Evolutionary conservation across 2,797 vertebrate genomes (phyloP), one percentile per base, ranked within the genome.

Genomic region (Limosa lapponica): DNA sequence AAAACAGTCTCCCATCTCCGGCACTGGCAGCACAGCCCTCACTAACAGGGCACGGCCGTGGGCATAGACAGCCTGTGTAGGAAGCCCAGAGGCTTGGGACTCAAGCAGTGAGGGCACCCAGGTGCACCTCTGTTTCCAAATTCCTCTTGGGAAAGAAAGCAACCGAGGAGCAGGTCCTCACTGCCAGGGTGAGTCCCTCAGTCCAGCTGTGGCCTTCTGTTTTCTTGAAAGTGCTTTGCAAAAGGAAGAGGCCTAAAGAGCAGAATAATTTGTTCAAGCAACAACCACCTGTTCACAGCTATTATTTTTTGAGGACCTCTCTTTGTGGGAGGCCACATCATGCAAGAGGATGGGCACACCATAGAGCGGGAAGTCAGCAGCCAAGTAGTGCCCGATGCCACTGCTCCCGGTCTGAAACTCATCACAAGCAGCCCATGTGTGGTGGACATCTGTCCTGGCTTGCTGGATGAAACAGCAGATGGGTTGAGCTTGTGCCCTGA

Each of bases 11-110:
- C 36, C 30, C 41, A 11, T 8, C 14, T 20, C 25, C 74, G 6
- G 51, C 1, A 43, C 3, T 0, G 11, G 28, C 15, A 32, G 4
- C 51, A 7, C 20, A 12, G 65, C 16, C n/a, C 25, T 36, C 12
- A 15, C 48, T 3, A 41, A 3, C 2, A 25, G 36, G 3, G 37
- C 37, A 2, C 0, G 7, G 41, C 34, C 12, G 1, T 2, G 7
- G 37, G 30, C 23, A 5, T 1, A 34, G 55, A 4, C 39, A 15
- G 18, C 36, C 17, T 5, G 27, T 1, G 20, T 5, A 54, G 64
- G 37, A 8, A 36, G 37, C 34, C 28, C 52, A 3, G 36, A 5
- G 28, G 18, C 10, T 14, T 12, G 25, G 30, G 43, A 5, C 65
- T 41, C 1, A 3, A 4, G 25, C 30, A 14, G 52, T 4, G 1